Evolutionary conservation across 2,888 invertebrate genomes (phyloP).

Genomic region (Mesopsocus fuscifrons): DNA sequence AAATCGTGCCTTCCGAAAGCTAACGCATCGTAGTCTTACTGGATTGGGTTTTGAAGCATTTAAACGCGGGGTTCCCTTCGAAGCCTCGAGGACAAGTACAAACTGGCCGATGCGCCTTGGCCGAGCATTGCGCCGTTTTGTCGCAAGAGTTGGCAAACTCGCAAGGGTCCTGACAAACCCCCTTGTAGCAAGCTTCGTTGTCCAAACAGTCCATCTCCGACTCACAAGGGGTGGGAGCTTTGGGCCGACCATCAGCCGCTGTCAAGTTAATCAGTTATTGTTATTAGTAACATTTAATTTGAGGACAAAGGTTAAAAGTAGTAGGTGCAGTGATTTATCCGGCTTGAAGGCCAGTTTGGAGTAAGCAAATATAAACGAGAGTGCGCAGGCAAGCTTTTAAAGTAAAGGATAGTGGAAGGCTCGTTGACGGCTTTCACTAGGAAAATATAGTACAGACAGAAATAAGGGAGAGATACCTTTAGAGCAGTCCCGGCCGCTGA

Average conservation of each 20-base stretch:
- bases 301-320: too few species aligned
- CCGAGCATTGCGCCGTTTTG: slow-evolving; percentile 22
- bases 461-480: slow-evolving; percentile 9
- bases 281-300: too few species aligned
- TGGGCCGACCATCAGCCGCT: slow-evolving; percentile 13
- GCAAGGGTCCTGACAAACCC: slow-evolving; percentile 44
- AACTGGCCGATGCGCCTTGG: slow-evolving; percentile 22
- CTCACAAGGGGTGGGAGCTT: slow-evolving; percentile 29
- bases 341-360: too few species aligned
- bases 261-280: slow-evolving; percentile 2
- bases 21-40: slow-evolving; percentile 36
- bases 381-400: too few species aligned
- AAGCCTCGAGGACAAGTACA: slow-evolving; percentile 54
- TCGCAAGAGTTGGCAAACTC: slow-evolving; percentile 23
- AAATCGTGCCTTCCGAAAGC: neutral
- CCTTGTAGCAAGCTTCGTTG: slow-evolving; percentile 40
- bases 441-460: too few species aligned
- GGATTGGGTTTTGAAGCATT: slow-evolving; percentile 55
- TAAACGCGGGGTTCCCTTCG: slow-evolving; percentile 63
- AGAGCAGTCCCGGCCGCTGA: slow-evolving; percentile 19
- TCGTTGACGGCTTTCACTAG: too few species aligned
- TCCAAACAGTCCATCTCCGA: slow-evolving; percentile 40
- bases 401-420: too few species aligned
- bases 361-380: too few species aligned
- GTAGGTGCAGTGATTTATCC: too few species aligned